These are phyloP conservation scores for Monochamus alternatus DNA, from an alignment of 2,888 invertebrate species.

Conservation along the genomic window DNA sequence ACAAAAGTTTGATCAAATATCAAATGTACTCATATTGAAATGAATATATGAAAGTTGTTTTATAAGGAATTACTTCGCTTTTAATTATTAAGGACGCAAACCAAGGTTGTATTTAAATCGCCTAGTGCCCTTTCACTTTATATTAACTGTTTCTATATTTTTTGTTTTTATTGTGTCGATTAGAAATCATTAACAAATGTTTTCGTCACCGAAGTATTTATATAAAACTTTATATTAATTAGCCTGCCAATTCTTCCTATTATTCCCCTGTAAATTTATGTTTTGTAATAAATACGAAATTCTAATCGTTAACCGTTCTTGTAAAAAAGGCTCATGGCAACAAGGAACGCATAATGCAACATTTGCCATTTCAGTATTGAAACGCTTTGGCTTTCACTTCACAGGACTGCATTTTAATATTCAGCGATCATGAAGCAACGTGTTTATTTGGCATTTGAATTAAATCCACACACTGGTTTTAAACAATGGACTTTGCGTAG, in stretches of 20 bases:
- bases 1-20: too few relatives aligned
- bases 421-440: constrained; percentile 10
- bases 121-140: constrained; percentile 5
- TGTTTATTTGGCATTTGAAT: constrained; percentile 20
- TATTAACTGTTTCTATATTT: background rate
- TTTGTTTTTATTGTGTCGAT: too few relatives aligned
- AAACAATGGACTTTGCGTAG: constrained; percentile 9
- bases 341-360: constrained; percentile 31
- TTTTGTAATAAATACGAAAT: background rate
- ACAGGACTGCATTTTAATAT: constrained; percentile 29
- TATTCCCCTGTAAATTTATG: background rate
- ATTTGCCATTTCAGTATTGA: constrained; percentile 41
- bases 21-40: too few relatives aligned
- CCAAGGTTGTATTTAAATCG: constrained; percentile 4
- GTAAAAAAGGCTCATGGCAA: constrained; percentile 24
- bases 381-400: constrained; percentile 40
- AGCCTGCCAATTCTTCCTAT: background rate
- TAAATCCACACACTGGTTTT: constrained; percentile 15
- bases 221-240: too few relatives aligned
- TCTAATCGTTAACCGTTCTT: background rate
- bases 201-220: too few relatives aligned
- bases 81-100: constrained; percentile 4
- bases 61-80: background rate
- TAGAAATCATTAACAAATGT: too few relatives aligned
- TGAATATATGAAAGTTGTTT: background rate